Evolutionary conservation across 2,888 invertebrate species (phyloP).

Genomic region (Agrypnus murinus): DNA sequence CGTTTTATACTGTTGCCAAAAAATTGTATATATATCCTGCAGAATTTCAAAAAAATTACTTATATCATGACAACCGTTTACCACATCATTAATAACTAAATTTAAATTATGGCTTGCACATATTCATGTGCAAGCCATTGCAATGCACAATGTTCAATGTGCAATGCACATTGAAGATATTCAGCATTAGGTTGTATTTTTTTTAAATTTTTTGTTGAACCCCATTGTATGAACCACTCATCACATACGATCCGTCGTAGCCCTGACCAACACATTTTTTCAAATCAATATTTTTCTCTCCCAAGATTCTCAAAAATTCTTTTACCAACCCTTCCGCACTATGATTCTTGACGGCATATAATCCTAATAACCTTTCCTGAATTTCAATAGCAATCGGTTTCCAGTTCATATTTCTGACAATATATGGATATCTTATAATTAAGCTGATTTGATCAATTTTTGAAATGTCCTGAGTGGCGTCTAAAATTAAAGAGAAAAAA

Average conservation of each 20-base stretch:
- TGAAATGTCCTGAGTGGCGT: slow-evolving; percentile 57
- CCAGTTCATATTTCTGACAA: slow-evolving; percentile 46
- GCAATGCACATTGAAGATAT: slow-evolving; percentile 30
- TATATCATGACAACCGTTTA: slow-evolving; percentile 22
- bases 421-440: slow-evolving; percentile 53
- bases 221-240: not conserved
- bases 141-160: too few species aligned
- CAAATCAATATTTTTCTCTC: not conserved
- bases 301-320: not conserved
- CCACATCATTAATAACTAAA: slow-evolving; percentile 35
- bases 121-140: too few species aligned
- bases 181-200: slow-evolving; percentile 10
- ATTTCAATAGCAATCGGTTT: slow-evolving; percentile 56
- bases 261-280: slow-evolving; percentile 13
- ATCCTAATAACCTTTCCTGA: slow-evolving; percentile 38
- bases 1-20: slow-evolving; percentile 37
- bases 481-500: slow-evolving; percentile 38
- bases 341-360: slow-evolving; percentile 43
- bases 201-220: slow-evolving; percentile 2
- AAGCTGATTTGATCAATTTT: slow-evolving; percentile 50
- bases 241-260: slow-evolving; percentile 36
- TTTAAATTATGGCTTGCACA: slow-evolving; percentile 35
- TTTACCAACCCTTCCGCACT: slow-evolving; percentile 49
- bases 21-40: slow-evolving; percentile 21
- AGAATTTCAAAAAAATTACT: slow-evolving; percentile 40